Evolutionary conservation across 1,140 invertebrate genomes (phyloP).

Genomic region (Ganaspis sp.): DNA sequence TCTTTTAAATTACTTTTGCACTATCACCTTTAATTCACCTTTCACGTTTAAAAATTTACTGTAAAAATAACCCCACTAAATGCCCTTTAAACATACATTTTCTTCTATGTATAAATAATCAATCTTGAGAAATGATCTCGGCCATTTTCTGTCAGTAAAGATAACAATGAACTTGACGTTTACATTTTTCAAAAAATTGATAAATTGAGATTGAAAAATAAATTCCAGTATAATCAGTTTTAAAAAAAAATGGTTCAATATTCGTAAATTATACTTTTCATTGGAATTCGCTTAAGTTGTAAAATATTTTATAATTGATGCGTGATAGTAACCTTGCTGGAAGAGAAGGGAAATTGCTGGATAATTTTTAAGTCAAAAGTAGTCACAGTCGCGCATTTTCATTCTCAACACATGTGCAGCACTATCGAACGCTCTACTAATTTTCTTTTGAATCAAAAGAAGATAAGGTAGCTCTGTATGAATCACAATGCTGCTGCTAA

Average conservation of each 20-base stretch:
- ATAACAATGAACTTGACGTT: too few relatives aligned
- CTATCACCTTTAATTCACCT: too few relatives aligned
- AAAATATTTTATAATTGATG: conserved; percentile 13
- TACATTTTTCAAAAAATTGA: too few relatives aligned
- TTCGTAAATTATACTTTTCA: background rate
- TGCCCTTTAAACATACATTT: too few relatives aligned
- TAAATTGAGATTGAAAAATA: too few relatives aligned
- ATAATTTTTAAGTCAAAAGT: conserved; percentile 18
- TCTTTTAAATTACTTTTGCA: too few relatives aligned
- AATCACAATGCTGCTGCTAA: background rate
- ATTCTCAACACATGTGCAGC: background rate
- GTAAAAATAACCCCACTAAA: too few relatives aligned
- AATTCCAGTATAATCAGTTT: too few relatives aligned
- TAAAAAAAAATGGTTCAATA: background rate
- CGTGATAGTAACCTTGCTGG: conserved; percentile 2
- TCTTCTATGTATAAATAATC: too few relatives aligned
- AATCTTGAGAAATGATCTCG: too few relatives aligned
- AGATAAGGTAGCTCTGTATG: background rate
- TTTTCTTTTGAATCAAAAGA: conserved; percentile 2
- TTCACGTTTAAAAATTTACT: too few relatives aligned
- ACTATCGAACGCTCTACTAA: background rate
- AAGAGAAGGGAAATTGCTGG: conserved; percentile 21
- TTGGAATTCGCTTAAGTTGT: background rate
- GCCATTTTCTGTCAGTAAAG: too few relatives aligned
- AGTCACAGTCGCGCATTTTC: background rate